phyloP scores from a whole-genome alignment of 2,888 invertebrate species.

The Perdita meconis region DNA sequence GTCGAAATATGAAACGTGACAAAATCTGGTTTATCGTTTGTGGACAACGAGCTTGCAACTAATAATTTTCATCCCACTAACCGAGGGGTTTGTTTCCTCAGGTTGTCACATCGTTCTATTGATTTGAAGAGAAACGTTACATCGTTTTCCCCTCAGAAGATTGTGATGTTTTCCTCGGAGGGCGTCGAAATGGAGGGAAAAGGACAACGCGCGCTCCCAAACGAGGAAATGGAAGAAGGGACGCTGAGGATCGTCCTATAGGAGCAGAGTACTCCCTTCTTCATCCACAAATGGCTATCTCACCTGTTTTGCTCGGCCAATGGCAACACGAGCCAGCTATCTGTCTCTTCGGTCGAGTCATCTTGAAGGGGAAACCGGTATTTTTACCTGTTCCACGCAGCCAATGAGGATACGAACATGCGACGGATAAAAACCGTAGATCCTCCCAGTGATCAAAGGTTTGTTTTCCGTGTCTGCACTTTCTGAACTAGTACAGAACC shows the following conservation, averaged over 20 bases:
- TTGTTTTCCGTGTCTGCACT: constrained; percentile 3
- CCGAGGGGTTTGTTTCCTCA: neutral
- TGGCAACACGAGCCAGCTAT: constrained; percentile 5
- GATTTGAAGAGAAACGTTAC: neutral
- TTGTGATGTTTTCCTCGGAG: neutral
- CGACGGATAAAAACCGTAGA: neutral
- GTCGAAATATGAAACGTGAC: no score
- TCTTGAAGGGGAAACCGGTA: constrained; percentile 17
- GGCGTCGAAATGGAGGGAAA: neutral
- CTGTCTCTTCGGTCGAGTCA: constrained; percentile 1
- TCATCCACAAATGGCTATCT: neutral
- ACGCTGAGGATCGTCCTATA: constrained; percentile 14
- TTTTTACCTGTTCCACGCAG: constrained; percentile 22
- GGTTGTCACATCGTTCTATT: neutral
- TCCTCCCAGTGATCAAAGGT: no score
- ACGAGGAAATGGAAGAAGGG: neutral
- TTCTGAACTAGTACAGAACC: no score
- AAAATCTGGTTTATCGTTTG: no score
- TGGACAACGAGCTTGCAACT: no score
- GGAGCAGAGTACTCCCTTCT: constrained; percentile 26
- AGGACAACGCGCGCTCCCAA: neutral
- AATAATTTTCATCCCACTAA: neutral
- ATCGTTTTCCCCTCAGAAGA: neutral
- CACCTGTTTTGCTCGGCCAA: constrained; percentile 42
- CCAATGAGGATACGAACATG: constrained; percentile 33